Conservation (phyloP, 1,140 invertebrate species). For the Cepaea nemoralis region DNA sequence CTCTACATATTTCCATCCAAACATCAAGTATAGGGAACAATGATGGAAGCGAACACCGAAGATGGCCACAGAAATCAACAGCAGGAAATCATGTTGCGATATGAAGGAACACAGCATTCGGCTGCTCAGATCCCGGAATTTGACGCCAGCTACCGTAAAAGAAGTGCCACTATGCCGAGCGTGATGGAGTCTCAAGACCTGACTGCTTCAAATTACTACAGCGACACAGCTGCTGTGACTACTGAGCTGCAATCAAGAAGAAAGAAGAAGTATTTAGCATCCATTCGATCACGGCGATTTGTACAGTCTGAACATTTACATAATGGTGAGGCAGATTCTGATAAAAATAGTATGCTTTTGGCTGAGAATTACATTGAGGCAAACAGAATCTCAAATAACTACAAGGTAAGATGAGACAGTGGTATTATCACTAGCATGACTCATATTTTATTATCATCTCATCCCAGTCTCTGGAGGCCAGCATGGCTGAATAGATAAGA, state of each 20-base stretch:
- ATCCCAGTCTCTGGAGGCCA: too few species aligned
- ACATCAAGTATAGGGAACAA: not conserved
- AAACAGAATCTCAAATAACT: conserved; percentile 36
- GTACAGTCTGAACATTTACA: not conserved
- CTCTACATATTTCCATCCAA: not conserved
- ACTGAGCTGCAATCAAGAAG: not conserved
- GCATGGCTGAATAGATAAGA: too few species aligned
- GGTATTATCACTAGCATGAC: not conserved
- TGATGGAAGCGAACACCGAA: not conserved
- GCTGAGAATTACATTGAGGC: conserved; percentile 39
- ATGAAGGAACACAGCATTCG: not conserved
- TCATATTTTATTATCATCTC: not conserved
- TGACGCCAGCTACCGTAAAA: not conserved
- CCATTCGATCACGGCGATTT: not conserved
- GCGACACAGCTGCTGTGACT: not conserved
- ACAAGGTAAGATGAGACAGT: conserved; percentile 8
- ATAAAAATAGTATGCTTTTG: conserved; percentile 1
- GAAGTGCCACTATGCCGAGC: not conserved
- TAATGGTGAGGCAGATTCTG: conserved; percentile 4
- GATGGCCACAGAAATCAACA: not conserved
- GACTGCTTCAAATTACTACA: not conserved
- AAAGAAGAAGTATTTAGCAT: not conserved
- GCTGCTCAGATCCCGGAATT: not conserved
- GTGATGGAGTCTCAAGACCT: not conserved
- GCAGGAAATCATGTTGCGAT: not conserved